phyloP scores from a whole-genome alignment of 2,888 invertebrate species.

The Sarcophaga variegata region DNA sequence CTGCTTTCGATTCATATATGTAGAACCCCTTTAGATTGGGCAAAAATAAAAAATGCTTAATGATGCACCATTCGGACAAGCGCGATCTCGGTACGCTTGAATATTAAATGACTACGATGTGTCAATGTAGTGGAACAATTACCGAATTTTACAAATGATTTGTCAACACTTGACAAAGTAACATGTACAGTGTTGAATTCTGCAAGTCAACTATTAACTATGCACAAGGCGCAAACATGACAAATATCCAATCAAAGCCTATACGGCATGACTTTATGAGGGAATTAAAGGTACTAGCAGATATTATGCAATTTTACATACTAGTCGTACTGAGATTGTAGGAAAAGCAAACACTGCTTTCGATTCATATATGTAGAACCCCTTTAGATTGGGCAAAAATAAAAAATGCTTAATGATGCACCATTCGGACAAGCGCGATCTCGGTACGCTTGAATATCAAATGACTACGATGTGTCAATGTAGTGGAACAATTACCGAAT shows the following conservation, averaged over 20 bases:
- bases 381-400: constrained; percentile 19
- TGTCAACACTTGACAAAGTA: constrained; percentile 33
- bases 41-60: constrained; percentile 18
- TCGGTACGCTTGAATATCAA: constrained; percentile 30
- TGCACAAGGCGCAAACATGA: constrained; percentile 16
- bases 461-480: constrained; percentile 24
- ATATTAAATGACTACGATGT: constrained; percentile 32
- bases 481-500: constrained; percentile 6
- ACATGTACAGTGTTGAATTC: not conserved
- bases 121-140: not conserved
- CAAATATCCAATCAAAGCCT: not conserved
- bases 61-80: constrained; percentile 16
- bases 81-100: constrained; percentile 23
- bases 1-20: constrained; percentile 32
- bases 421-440: constrained; percentile 8
- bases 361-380: constrained; percentile 27
- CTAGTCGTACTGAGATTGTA: constrained; percentile 3
- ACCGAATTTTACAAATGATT: constrained; percentile 39
- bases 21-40: constrained; percentile 13
- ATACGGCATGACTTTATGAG: not conserved
- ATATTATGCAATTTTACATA: constrained; percentile 26
- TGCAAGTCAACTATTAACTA: not conserved
- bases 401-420: constrained; percentile 21
- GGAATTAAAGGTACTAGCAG: not conserved
- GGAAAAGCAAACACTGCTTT: constrained; percentile 24